A percentile compares a stretch with the other conserved stretches of the same genome.
Conservation (phyloP, 2,888 invertebrate species). For the Nineta flava region DNA sequence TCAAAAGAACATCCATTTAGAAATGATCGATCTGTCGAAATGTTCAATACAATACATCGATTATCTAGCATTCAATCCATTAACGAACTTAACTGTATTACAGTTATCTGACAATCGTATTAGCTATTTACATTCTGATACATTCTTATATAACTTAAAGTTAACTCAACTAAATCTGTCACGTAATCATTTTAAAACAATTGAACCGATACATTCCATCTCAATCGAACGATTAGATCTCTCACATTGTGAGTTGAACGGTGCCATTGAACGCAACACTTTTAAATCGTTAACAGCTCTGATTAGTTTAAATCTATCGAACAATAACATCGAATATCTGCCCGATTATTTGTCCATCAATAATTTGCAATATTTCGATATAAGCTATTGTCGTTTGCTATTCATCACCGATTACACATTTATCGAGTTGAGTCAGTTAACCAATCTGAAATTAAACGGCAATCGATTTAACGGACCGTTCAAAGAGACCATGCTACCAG, state of each 20-base stretch:
- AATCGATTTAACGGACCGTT: slow-evolving; percentile 52
- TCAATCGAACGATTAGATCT: slow-evolving; percentile 42
- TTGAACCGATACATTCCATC: slow-evolving; percentile 38
- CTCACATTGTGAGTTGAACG: slow-evolving; percentile 51
- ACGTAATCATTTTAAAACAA: slow-evolving; percentile 42
- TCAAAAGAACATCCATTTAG: no score
- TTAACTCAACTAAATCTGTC: slow-evolving; percentile 45
- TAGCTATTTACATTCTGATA: slow-evolving; percentile 36
- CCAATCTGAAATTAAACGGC: slow-evolving; percentile 45
- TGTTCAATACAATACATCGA: not conserved
- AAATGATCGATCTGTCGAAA: not conserved
- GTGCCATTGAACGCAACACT: slow-evolving; percentile 35
- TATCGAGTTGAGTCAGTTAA: slow-evolving; percentile 39
- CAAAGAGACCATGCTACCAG: slow-evolving; percentile 38
- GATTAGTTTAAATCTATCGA: slow-evolving; percentile 42
- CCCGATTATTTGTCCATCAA: slow-evolving; percentile 44
- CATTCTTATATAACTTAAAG: slow-evolving; percentile 41
- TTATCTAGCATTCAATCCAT: slow-evolving; percentile 33
- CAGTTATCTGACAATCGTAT: slow-evolving; percentile 59
- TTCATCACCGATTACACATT: slow-evolving; percentile 46
- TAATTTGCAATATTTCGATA: slow-evolving; percentile 40
- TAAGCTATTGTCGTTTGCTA: slow-evolving; percentile 43
- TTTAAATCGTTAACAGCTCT: slow-evolving; percentile 42
- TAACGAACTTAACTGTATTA: slow-evolving; percentile 38
- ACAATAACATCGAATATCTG: slow-evolving; percentile 45